Percentiles rank a stretch among this genome's conserved stretches.
Conservation (phyloP, 2,888 invertebrate species). For the Molorchus minor region DNA sequence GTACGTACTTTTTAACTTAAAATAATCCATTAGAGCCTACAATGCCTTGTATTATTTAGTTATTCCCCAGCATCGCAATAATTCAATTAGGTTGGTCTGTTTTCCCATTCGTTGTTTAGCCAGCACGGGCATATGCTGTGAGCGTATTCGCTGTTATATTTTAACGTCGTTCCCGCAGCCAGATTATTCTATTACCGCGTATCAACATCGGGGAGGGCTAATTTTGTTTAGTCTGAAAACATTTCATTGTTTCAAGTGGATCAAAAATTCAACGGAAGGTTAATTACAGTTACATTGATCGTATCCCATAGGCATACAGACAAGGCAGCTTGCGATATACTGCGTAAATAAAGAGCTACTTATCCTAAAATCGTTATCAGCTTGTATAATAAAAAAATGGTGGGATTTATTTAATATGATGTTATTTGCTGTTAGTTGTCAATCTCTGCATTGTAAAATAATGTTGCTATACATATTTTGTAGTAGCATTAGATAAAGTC, state of each 20-base stretch:
- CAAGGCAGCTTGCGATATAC: slow-evolving; percentile 5
- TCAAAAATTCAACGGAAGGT: slow-evolving; percentile 73
- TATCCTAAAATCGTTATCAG: slow-evolving; percentile 12
- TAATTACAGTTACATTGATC: slow-evolving; percentile 70
- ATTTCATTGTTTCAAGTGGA: slow-evolving; percentile 73
- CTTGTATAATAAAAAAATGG: neutral
- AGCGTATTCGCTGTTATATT: slow-evolving; percentile 41
- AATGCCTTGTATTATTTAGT: slow-evolving; percentile 53
- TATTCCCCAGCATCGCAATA: slow-evolving; percentile 49
- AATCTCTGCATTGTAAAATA: no score
- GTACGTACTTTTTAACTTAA: slow-evolving; percentile 33
- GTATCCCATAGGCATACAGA: slow-evolving; percentile 35
- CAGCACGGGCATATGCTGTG: slow-evolving; percentile 35
- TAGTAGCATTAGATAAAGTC: no score
- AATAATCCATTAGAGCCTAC: slow-evolving; percentile 54
- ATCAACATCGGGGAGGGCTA: slow-evolving; percentile 71
- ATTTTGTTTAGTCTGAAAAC: slow-evolving; percentile 76
- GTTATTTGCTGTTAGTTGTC: no score
- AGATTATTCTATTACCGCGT: slow-evolving; percentile 77
- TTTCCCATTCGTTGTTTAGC: slow-evolving; percentile 51
- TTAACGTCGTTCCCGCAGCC: slow-evolving; percentile 61
- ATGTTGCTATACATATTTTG: no score
- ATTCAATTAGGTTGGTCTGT: slow-evolving; percentile 55
- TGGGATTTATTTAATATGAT: no score
- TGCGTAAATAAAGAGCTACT: slow-evolving; percentile 15